Evolutionary conservation across 2,888 invertebrate species (phyloP), one percentile per base, ranked within the genome.

Genomic region (Boloria euphrosyne): DNA sequence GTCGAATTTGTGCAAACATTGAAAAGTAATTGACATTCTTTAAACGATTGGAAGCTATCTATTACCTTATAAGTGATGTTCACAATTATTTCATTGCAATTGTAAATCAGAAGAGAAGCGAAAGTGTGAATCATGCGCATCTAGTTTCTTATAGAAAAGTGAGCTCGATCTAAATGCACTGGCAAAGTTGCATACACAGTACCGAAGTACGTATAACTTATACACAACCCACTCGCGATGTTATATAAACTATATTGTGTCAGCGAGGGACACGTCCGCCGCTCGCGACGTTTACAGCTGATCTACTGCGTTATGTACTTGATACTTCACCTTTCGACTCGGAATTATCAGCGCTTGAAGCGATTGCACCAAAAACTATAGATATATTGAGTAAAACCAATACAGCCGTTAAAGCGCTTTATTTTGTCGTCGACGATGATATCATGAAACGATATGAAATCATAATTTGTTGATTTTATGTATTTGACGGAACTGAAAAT

Each of bases 41-140:
- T 43, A 38, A 51, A 47, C 38, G 22, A 55, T 43, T 53, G 7
- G n/a, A 31, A 16, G 31, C 31, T 13, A 22, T n/a, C 16, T 65
- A 57, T 69, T 66, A 66, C 65, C 57, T 63, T 53, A 44, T 38
- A 38, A 38, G 31, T 38, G 31, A 65, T 17, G 59, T 67, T 73
- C 75, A 76, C 73, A 69, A 69, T 3, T 38, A 16, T 76, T 75
- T 71, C 65, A 66, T 66, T 64, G 53, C 60, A 66, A 68, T 66
- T 68, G 70, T 69, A 73, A 73, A 71, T 71, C 71, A 66, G 70
- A 22, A 71, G 66, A 77, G 73, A 75, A 81, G 83, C 82, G 88
- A 90, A 90, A 90, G 88, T 86, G 74, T 79, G 76, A 81, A 86
- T 88, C 84, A 79, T 81, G 87, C 87, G 86, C 86, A 86, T 89